Percentiles rank a stretch among this genome's conserved stretches.
Conservation (phyloP, 2,888 invertebrate species). For the Philaethria dido region DNA sequence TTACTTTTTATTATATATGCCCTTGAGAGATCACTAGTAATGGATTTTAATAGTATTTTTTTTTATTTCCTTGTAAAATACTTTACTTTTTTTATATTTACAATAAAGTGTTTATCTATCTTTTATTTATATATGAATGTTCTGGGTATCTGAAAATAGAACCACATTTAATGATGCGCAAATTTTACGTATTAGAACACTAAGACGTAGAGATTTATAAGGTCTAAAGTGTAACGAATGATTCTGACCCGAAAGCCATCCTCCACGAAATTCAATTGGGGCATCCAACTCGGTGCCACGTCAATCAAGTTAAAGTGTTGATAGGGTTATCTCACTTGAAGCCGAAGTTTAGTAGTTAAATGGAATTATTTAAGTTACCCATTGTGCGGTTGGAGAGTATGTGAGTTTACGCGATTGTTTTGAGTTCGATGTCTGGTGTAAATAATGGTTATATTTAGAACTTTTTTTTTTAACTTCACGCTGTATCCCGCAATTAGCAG, state of each 20-base stretch:
- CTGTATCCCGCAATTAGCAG: too few relatives aligned
- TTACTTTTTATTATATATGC: too few relatives aligned
- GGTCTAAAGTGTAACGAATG: constrained; percentile 21
- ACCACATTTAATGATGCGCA: background rate
- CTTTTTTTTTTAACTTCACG: too few relatives aligned
- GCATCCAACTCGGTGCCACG: constrained; percentile 38
- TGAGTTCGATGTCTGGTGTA: background rate
- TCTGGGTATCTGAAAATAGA: background rate
- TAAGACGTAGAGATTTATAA: constrained; percentile 12
- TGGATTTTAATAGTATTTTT: too few relatives aligned
- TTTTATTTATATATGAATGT: background rate
- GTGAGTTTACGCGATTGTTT: background rate
- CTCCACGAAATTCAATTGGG: constrained; percentile 35
- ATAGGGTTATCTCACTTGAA: constrained; percentile 25
- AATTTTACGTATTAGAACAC: background rate
- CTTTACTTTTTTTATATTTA: too few relatives aligned
- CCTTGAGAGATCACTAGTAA: too few relatives aligned
- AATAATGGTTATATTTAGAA: too few relatives aligned
- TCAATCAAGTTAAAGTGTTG: constrained; percentile 41
- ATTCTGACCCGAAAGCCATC: constrained; percentile 20
- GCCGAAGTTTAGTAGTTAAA: constrained; percentile 6
- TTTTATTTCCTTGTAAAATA: too few relatives aligned
- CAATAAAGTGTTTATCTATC: too few relatives aligned
- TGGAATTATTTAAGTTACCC: background rate
- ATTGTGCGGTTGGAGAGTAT: background rate